Base-by-base conservation (phyloP, 2,113 vertebrate species). In the Podarcis raffonei region DNA sequence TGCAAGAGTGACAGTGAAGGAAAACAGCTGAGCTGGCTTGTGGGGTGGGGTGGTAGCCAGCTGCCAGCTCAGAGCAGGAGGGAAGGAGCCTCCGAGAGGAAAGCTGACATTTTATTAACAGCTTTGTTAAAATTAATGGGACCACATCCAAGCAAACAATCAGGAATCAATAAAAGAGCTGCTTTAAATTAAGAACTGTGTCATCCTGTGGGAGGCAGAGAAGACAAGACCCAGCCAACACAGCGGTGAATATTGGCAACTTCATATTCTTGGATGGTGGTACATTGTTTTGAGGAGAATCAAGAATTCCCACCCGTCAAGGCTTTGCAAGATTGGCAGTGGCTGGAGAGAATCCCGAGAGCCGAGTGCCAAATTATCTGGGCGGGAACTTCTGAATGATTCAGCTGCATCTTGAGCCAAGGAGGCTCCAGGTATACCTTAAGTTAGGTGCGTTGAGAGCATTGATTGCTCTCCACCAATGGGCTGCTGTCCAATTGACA, bases 21-120 rank as follows among this genome's bases (percentile, higher is more conserved):
- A 69, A 42, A 71, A 39, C 42, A 12, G 6, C 9, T 57, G 42
- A 59, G 32, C 2, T 81, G 86, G 53, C 32, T 0, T 59, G 48
- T 53, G 78, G 65, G 16, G n/a, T 9, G 48, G 42, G 16, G 15
- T 16, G 16, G 25, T 6, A 7, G 35, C 9, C 11, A 86, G 16
- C 77, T 72, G 77, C 86, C 83, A 92, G 91, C 23, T 69, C 1
- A 8, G 12, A 0, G 37, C 22, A 5, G 11, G 37, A 1, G 2
- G 3, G n/a, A 42, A 20, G 48, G 15, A 76, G 91, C 65, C 0
- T 35, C 48, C 48, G 6, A 5, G 6, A 72, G 0, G 30, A 3
- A 53, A 91, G 71, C 2, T 92, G 93, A 87, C 87, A 72, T 93
- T 94, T 95, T 94, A 94, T 95, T 95, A 95, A 95, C 88, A 93